These are phyloP conservation scores for Drosophila azteca DNA, from an alignment of 1,140 invertebrate species.

Conservation along the genomic window DNA sequence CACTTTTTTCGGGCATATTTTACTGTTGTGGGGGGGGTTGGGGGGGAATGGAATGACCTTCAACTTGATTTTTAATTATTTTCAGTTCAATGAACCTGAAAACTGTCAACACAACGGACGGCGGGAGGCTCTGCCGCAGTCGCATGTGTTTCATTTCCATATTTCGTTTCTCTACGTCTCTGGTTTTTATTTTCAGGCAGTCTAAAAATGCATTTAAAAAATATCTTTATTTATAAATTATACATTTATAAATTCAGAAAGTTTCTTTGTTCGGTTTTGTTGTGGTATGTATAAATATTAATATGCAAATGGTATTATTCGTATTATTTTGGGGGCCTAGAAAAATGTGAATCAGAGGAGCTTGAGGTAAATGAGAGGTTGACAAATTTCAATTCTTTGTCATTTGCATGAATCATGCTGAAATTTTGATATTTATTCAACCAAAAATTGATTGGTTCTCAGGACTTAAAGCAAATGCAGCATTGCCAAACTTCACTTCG, in stretches of 20 bases:
- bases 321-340: background rate
- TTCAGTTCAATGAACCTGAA: slow-evolving; percentile 77
- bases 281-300: slow-evolving; percentile 2
- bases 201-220: slow-evolving; percentile 45
- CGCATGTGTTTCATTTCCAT: slow-evolving; percentile 47
- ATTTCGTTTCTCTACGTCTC: slow-evolving; percentile 13
- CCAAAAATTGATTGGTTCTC: too few species aligned
- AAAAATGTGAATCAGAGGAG: slow-evolving; percentile 15
- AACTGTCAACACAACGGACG: slow-evolving; percentile 59
- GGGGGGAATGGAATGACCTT: slow-evolving; percentile 62
- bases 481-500: background rate
- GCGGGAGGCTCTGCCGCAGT: slow-evolving; percentile 18
- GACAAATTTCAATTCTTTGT: slow-evolving; percentile 16
- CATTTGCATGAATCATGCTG: background rate
- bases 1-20: slow-evolving; percentile 35
- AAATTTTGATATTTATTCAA: too few species aligned
- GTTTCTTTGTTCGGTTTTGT: slow-evolving; percentile 26
- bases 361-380: slow-evolving; percentile 7
- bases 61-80: slow-evolving; percentile 82
- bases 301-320: slow-evolving; percentile 33
- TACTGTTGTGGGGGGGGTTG: slow-evolving; percentile 15
- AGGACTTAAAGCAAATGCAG: background rate
- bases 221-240: slow-evolving; percentile 16
- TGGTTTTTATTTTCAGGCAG: background rate
- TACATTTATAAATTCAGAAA: slow-evolving; percentile 22